phyloP scores from a whole-genome alignment of 2,888 invertebrate genomes.

The Sphaerophoria rueppellii region DNA sequence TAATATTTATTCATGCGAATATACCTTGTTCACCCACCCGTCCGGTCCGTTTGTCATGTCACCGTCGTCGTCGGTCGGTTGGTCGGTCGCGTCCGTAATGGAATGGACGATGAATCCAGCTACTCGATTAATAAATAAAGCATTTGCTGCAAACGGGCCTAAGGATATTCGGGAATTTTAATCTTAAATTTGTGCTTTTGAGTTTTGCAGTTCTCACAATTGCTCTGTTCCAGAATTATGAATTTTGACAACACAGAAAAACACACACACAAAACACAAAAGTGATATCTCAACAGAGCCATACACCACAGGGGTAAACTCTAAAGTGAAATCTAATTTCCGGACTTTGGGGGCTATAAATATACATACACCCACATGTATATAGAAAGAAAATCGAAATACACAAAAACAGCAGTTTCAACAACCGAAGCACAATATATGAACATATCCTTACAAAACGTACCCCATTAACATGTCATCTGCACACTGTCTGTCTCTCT shows the following conservation, averaged over 20 bases:
- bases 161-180: slow-evolving; percentile 42
- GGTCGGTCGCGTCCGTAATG: too few relatives aligned
- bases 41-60: too few relatives aligned
- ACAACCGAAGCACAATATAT: slow-evolving; percentile 9
- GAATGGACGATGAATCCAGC: too few relatives aligned
- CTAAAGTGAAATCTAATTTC: slow-evolving; percentile 70
- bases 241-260: slow-evolving; percentile 45
- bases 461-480: neutral
- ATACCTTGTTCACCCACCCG: neutral
- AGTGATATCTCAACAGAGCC: neutral
- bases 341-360: slow-evolving; percentile 55
- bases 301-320: slow-evolving; percentile 51
- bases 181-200: slow-evolving; percentile 35
- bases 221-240: slow-evolving; percentile 46
- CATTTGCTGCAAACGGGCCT: slow-evolving; percentile 3
- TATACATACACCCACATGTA: neutral
- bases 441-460: neutral
- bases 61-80: too few relatives aligned
- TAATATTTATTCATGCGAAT: slow-evolving; percentile 32
- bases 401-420: slow-evolving; percentile 4
- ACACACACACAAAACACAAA: too few relatives aligned
- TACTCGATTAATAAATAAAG: neutral
- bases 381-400: neutral
- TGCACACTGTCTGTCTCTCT: neutral
- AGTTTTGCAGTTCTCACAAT: neutral